Evolutionary conservation across 2,113 vertebrate genomes (phyloP).

Genomic region (Malurus melanocephalus): DNA sequence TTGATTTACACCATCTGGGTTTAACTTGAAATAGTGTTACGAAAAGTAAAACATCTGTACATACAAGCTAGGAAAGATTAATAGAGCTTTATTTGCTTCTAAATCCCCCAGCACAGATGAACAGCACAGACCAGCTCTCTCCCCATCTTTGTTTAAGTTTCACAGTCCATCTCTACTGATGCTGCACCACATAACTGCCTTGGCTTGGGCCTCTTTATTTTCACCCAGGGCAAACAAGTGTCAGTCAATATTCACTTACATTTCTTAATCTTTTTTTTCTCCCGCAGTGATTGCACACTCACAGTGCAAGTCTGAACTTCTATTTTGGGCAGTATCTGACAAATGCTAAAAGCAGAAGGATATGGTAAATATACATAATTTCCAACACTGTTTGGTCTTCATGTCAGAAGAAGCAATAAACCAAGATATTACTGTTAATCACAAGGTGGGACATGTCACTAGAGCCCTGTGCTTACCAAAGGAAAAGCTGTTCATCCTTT

Average conservation of each 20-base stretch:
- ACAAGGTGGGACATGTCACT: accelerated
- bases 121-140: neutral
- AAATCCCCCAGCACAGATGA: neutral
- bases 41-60: conserved; percentile 29
- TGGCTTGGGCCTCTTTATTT: neutral
- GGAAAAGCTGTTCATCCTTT: neutral
- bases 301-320: neutral
- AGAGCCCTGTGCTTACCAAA: neutral
- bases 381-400: neutral
- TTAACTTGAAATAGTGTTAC: neutral
- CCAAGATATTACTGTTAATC: neutral
- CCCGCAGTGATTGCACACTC: neutral
- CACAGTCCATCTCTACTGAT: neutral
- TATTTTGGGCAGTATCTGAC: neutral
- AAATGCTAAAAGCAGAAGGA: neutral
- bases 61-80: neutral
- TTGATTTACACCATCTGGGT: conserved; percentile 13
- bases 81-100: neutral
- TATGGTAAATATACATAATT: neutral
- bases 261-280: neutral
- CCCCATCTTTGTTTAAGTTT: neutral
- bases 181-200: neutral
- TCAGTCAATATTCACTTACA: neutral
- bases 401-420: neutral
- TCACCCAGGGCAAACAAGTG: neutral